Base-by-base conservation (phyloP, 2,797 vertebrate genomes). In the Parauchenoglanis punctatus region DNA sequence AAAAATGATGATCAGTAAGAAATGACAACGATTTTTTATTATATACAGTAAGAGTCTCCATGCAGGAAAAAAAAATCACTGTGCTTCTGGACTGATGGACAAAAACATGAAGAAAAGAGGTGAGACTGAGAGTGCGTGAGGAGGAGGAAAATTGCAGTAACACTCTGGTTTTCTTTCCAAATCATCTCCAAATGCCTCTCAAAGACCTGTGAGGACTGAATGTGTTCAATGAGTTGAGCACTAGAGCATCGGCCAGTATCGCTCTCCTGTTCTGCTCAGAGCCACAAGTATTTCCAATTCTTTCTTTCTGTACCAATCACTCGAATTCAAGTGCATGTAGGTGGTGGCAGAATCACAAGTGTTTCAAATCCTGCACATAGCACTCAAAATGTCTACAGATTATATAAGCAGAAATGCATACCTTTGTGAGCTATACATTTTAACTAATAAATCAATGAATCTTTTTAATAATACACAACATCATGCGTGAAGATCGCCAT, bases 401-500 rank as follows among this genome's bases (percentile, higher is more conserved):
- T 18, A 83, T 68, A 77, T 31, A 67, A 44, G 25, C 20, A 70
- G 18, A n/a, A 25, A 46, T 12, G 35, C 31, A 59, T 75, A 40
- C 3, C 23, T 72, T 81, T 59, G 73, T 73, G 17, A 68, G 54
- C 46, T 13, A 20, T 52, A 35, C 35, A 28, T 56, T 63, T 86
- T 54, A 13, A 85, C 72, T 75, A 54, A 35, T 81, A 80, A 84
- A 52, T 84, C 85, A 85, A 63, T 76, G 35, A 83, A 25, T 83
- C 72, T 87, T 85, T 72, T 23, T 86, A 85, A 86, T 85, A 87
- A 72, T 58, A 54, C 91, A 89, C 93, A 91, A 93, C 92, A 91
- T 91, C 92, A 92, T 85, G 81, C 93, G 92, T 92, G 88, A 90
- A 87, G 91, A 82, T 87, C 63, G 87, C 90, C 92, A 94, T 93